These are phyloP conservation scores for Cavia aperea DNA, from an alignment of 2,113 vertebrate genomes.

Conservation along the genomic window DNA sequence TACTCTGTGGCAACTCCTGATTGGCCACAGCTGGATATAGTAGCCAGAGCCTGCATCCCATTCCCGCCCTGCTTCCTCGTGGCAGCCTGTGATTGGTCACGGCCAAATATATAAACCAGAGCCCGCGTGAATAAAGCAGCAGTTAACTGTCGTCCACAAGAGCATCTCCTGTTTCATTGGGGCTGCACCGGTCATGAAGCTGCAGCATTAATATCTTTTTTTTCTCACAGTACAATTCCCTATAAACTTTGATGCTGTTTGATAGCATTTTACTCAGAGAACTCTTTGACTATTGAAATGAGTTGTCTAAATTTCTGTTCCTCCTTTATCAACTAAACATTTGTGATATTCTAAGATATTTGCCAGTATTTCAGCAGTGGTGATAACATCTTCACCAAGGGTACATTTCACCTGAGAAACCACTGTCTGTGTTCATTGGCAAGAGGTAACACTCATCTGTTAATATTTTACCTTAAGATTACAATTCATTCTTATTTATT, in stretches of 20 bases:
- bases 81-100: too few species aligned
- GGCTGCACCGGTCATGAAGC: too few species aligned
- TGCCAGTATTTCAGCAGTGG: background rate
- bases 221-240: background rate
- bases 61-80: too few species aligned
- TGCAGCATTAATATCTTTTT: background rate
- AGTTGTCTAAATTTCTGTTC: background rate
- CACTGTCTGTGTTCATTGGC: background rate
- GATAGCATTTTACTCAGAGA: background rate
- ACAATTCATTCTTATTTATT: background rate
- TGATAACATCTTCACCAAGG: background rate
- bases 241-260: background rate
- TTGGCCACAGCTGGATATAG: too few species aligned
- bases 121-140: too few species aligned
- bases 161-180: too few species aligned
- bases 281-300: background rate
- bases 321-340: background rate
- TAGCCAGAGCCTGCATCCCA: too few species aligned
- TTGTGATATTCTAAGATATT: background rate
- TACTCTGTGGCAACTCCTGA: too few species aligned
- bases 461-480: background rate
- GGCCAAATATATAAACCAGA: too few species aligned
- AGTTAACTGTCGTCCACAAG: too few species aligned
- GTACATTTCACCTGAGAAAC: background rate
- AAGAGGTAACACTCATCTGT: background rate